phyloP scores from a whole-genome alignment of 2,113 vertebrate species.

The Pholis gunnellus region DNA sequence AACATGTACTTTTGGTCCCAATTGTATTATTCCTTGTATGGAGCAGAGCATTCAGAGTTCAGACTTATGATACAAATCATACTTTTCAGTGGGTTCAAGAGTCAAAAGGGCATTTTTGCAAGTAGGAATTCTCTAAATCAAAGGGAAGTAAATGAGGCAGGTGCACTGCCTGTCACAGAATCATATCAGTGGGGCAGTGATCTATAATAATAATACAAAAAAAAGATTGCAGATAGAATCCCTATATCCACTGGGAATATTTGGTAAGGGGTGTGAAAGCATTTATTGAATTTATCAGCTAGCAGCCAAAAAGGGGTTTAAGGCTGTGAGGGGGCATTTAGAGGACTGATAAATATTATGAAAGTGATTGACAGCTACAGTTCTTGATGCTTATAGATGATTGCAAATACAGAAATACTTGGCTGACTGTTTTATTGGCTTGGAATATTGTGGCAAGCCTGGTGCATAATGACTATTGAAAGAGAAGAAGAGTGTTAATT shows the following conservation, averaged over 20 bases:
- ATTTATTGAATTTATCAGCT: conserved; percentile 48
- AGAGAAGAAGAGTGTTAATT: conserved; percentile 28
- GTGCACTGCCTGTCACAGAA: neutral
- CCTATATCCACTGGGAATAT: conserved; percentile 18
- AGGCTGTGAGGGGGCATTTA: conserved; percentile 29
- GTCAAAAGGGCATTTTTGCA: neutral
- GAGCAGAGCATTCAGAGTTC: neutral
- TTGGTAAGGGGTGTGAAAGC: conserved; percentile 25
- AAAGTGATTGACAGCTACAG: conserved; percentile 52
- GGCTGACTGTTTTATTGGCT: conserved; percentile 29
- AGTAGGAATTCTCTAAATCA: conserved; percentile 7
- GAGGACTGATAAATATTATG: conserved; percentile 27
- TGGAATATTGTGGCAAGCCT: conserved; percentile 13
- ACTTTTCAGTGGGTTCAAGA: neutral
- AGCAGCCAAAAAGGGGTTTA: conserved; percentile 16
- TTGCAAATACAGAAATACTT: conserved; percentile 48
- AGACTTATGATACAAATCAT: neutral
- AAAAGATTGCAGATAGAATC: conserved; percentile 21
- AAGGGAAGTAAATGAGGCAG: neutral
- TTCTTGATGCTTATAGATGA: conserved; percentile 11
- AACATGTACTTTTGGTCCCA: neutral
- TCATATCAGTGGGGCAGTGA: conserved; percentile 10
- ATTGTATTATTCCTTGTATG: neutral
- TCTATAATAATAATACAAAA: conserved; percentile 13
- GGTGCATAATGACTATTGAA: conserved; percentile 1